Conservation (phyloP, 1,140 invertebrate genomes). For the Trichonephila inaurata region DNA sequence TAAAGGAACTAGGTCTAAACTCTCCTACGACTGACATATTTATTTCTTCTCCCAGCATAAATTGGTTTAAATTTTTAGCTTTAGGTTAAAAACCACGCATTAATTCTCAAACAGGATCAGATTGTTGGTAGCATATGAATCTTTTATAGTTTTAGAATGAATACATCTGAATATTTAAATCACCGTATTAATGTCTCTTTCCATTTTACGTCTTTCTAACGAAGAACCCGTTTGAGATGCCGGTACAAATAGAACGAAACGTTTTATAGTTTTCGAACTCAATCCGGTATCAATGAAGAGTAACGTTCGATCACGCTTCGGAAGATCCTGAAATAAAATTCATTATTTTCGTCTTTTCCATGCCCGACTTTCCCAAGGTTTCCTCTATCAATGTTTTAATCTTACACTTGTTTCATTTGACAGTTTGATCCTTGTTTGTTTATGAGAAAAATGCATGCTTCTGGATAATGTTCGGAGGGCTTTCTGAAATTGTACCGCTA, state of each 20-base stretch:
- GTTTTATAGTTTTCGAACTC: not conserved
- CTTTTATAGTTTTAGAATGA: not conserved
- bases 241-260: not conserved
- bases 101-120: not conserved
- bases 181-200: not conserved
- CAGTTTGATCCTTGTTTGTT: too few relatives aligned
- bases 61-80: not conserved
- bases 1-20: not conserved
- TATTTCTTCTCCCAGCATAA: not conserved
- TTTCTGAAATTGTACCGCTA: too few relatives aligned
- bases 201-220: not conserved
- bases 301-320: not conserved
- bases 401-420: too few relatives aligned
- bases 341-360: not conserved
- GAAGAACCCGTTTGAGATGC: not conserved
- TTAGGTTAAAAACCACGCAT: not conserved
- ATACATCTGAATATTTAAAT: not conserved
- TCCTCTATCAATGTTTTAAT: too few relatives aligned
- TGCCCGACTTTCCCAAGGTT: not conserved
- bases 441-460: too few relatives aligned
- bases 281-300: not conserved
- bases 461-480: too few relatives aligned
- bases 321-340: not conserved
- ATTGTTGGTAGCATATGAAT: not conserved
- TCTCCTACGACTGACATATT: not conserved